Base-by-base conservation (phyloP, 2,113 vertebrate genomes). In the Damaliscus lunatus region DNA sequence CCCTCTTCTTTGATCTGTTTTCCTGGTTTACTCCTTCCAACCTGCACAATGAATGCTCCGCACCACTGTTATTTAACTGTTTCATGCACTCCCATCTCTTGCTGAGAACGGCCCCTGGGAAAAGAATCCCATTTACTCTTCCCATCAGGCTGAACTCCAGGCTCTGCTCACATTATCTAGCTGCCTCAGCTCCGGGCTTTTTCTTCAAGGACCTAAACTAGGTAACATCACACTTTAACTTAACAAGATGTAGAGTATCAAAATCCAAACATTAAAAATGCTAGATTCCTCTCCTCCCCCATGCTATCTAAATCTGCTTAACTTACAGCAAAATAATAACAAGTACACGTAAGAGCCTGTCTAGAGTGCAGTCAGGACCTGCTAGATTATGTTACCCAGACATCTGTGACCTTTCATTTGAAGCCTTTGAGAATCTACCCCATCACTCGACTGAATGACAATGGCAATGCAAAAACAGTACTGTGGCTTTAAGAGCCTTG, bases 391-490 rank as follows among this genome's bases (percentile, higher is more conserved):
- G 90, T 77, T 89, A 84, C 46, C 52, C 71, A 53, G 92, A 93
- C 97, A 96, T 97, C 97, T 91, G 97, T 97, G 96, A 98, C 94
- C 91, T 46, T 88, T 96, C 88, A 46, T 93, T 97, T 88, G 94
- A 92, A 74, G 31, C 29, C n/a, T 62, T 97, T 87, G 62, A 92
- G 90, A 87, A 93, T 85, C 95, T 19, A 64, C 83, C 71, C 50
- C 53, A 93, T 88, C 94, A 55, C 33, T 40, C 50, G 3, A 94
- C 74, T 59, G 96, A 91, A 90, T 52, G 94, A 97, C 94, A 97
- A 94, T 29, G 16, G 91, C 86, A 84, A 48, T 16, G 14, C n/a
- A 78, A 94, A 90, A 97, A 53, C 7, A 74, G 88, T 52, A 11
- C 98, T 96, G 85, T 64, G 25, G 89, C 94, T 97, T 97, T 98